Percentiles rank a stretch among this genome's conserved stretches.
phyloP scores from a whole-genome alignment of 2,797 vertebrate species.

The Falco concolor region DNA sequence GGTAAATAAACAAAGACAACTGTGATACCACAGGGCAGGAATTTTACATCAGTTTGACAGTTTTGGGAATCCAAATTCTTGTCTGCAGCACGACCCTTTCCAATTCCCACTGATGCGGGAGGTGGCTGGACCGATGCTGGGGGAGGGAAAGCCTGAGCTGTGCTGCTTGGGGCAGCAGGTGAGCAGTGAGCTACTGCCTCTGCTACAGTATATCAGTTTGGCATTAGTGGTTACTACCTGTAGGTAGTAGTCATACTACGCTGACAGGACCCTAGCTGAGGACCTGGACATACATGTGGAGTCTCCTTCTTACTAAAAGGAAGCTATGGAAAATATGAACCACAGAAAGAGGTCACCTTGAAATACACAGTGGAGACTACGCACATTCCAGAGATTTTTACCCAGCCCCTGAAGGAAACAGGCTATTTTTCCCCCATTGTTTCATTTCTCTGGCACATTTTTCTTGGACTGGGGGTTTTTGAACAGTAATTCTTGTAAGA shows the following conservation, averaged over 20 bases:
- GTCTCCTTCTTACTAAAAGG: not conserved
- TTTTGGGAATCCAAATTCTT: not conserved
- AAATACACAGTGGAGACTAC: not conserved
- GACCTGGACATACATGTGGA: fast-evolving
- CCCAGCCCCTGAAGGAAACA: slow-evolving; percentile 20
- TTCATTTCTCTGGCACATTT: slow-evolving; percentile 19
- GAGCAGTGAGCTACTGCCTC: not conserved
- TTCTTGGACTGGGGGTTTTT: not conserved
- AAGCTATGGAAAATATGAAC: not conserved
- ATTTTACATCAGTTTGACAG: not conserved
- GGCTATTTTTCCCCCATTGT: not conserved
- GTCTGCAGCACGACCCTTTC: not conserved
- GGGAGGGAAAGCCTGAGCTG: not conserved
- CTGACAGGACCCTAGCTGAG: not conserved
- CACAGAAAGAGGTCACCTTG: not conserved
- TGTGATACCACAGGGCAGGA: not conserved
- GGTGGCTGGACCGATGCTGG: not conserved
- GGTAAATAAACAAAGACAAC: not conserved
- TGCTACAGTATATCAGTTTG: not conserved
- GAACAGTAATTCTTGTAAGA: not conserved
- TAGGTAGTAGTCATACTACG: too few relatives aligned
- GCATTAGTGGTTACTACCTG: too few relatives aligned
- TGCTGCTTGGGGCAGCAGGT: not conserved
- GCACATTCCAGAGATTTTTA: slow-evolving; percentile 29
- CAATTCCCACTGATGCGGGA: not conserved